These are phyloP conservation scores for Tuta absoluta DNA, from an alignment of 2,888 invertebrate genomes.

Conservation along the genomic window DNA sequence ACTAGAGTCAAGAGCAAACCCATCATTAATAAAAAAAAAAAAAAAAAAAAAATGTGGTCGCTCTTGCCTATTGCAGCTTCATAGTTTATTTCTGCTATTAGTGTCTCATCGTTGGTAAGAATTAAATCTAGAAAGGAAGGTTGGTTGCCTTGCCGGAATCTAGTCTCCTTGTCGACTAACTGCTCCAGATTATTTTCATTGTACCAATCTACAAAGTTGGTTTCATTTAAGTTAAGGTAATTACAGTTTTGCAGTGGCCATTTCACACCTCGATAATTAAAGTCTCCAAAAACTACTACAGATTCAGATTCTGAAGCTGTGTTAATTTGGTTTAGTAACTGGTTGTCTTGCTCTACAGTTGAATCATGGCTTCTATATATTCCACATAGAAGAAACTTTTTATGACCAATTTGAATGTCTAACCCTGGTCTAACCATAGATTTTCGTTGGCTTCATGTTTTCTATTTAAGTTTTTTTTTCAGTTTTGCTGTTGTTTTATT, in stretches of 20 bases:
- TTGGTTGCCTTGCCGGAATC: too few relatives aligned
- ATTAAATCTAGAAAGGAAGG: too few relatives aligned
- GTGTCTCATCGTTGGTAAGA: too few relatives aligned
- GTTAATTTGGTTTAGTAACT: neutral
- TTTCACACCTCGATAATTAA: neutral
- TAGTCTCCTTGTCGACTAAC: too few relatives aligned
- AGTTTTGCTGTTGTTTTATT: neutral
- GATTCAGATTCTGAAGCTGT: too few relatives aligned
- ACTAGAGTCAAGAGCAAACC: too few relatives aligned
- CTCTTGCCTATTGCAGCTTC: conserved; percentile 1
- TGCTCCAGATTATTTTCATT: too few relatives aligned
- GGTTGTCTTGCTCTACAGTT: neutral
- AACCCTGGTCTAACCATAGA: neutral
- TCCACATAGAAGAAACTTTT: too few relatives aligned
- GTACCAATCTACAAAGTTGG: too few relatives aligned
- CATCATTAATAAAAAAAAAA: too few relatives aligned
- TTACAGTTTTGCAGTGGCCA: neutral
- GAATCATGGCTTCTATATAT: neutral
- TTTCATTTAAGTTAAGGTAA: neutral
- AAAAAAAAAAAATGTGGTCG: too few relatives aligned
- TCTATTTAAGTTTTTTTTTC: neutral
- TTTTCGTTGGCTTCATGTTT: neutral
- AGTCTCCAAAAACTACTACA: neutral
- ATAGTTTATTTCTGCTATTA: too few relatives aligned
- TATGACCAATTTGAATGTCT: neutral